Evolutionary conservation across 2,888 invertebrate genomes (phyloP).

Genomic region (Rotaria sp.): DNA sequence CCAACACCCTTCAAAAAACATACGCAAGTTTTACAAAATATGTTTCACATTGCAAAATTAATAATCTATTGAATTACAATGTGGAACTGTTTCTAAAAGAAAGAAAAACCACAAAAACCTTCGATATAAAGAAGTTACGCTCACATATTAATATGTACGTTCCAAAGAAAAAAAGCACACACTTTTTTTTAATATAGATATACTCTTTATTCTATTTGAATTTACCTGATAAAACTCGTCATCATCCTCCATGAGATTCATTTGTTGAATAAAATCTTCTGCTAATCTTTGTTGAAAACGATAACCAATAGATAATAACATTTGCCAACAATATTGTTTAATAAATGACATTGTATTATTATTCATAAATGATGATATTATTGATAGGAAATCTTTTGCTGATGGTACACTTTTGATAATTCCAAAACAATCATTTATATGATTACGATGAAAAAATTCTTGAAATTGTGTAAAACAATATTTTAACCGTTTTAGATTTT

Average conservation of each 20-base stretch:
- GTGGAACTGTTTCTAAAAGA: too few relatives aligned
- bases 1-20: too few relatives aligned
- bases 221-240: constrained; percentile 6
- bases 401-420: neutral
- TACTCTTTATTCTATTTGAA: neutral
- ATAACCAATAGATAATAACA: constrained; percentile 21
- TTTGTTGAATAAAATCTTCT: neutral
- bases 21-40: too few relatives aligned
- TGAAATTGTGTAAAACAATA: neutral
- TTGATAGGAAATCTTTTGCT: neutral
- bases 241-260: neutral
- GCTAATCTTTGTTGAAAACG: constrained; percentile 12
- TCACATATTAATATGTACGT: too few relatives aligned
- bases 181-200: too few relatives aligned
- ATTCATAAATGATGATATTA: neutral
- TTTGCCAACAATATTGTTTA: neutral
- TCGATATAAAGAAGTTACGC: too few relatives aligned
- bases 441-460: neutral
- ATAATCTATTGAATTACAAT: too few relatives aligned
- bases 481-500: neutral
- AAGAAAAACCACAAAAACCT: too few relatives aligned
- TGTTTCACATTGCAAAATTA: too few relatives aligned
- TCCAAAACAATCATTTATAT: neutral
- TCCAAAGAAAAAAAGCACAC: too few relatives aligned
- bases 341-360: neutral